These are phyloP conservation scores for Philopotamus ludificatus DNA, from an alignment of 1,140 invertebrate genomes.

Conservation along the genomic window DNA sequence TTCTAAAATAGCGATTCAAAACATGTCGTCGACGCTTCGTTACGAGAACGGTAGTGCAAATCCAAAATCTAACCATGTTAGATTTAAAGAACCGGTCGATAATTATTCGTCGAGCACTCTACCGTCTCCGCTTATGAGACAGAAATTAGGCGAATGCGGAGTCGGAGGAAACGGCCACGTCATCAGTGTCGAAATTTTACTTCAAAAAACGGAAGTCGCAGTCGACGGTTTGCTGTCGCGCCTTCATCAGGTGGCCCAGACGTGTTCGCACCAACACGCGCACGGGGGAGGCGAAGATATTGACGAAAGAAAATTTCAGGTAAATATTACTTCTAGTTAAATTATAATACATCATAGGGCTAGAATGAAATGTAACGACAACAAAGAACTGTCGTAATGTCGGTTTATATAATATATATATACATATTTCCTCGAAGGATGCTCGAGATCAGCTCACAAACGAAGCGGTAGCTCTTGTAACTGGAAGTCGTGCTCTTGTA, in stretches of 20 bases:
- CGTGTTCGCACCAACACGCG: conserved; percentile 66
- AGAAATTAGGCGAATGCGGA: conserved; percentile 52
- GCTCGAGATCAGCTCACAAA: conserved; percentile 76
- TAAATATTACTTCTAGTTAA: conserved; percentile 40
- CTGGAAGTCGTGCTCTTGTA: conserved; percentile 79
- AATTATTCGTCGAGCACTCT: conserved; percentile 47
- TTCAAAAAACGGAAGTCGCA: conserved; percentile 66
- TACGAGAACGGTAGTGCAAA: conserved; percentile 47
- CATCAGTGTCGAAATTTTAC: conserved; percentile 60
- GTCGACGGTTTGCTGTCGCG: conserved; percentile 64
- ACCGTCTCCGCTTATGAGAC: conserved; percentile 50
- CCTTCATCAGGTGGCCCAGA: conserved; percentile 66
- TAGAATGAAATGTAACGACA: no score
- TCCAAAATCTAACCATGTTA: conserved; percentile 50
- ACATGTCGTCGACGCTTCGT: conserved; percentile 42
- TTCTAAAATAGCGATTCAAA: conserved; percentile 14
- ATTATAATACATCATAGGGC: no score
- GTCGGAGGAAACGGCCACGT: conserved; percentile 57
- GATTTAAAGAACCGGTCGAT: conserved; percentile 55
- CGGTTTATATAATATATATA: no score
- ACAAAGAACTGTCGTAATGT: no score
- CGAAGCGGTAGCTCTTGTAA: conserved; percentile 78
- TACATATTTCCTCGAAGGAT: conserved; percentile 47
- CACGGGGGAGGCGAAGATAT: conserved; percentile 69
- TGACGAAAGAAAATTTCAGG: conserved; percentile 71